Base-by-base conservation (phyloP, 2,888 invertebrate species). In the Anticlea derivata region DNA sequence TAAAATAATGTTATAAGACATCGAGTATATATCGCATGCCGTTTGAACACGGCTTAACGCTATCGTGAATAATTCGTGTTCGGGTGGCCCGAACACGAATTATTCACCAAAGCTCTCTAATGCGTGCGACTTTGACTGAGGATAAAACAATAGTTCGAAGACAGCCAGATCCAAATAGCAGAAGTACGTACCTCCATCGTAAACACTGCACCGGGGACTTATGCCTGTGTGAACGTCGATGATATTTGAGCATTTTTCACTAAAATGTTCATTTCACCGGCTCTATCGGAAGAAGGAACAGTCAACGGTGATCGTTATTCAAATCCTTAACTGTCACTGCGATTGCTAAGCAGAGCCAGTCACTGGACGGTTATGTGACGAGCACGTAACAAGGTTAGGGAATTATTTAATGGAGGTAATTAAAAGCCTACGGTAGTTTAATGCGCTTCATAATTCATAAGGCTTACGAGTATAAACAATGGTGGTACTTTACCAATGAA, bases 161-260 rank as follows among this genome's bases (percentile, higher is more conserved):
- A 17, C 17, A 17, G 4, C 17, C 17, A 8, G 20, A 5, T 7
- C 17, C n/a, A 3, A 23, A 23, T 33, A n/a, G 17, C 5, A 20
- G 13, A 41, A 29, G 23, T 48, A 47, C 80, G 53, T 77, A 91
- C 91, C 90, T 91, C 91, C 91, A 91, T 86, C 83, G 75, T 65
- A 91, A 78, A 66, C 91, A 91, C 69, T 83, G 86, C 59, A 91
- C 91, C 8, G 90, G 89, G 31, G 89, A 88, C 65, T 91, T 91
- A 74, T 91, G 85, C 63, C 88, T 87, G 72, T 89, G 90, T 40
- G 88, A 88, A 58, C 91, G 87, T 63, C 90, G 88, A 79, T 91
- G 90, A 88, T 88, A 89, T 78, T 87, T 91, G 83, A 91, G 90
- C 91, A 91, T 91, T 88, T 89, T 88, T 80, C 68, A 72, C 60